These are phyloP conservation scores for Synchiropus splendidus DNA, from an alignment of 2,113 vertebrate genomes.

Conservation along the genomic window DNA sequence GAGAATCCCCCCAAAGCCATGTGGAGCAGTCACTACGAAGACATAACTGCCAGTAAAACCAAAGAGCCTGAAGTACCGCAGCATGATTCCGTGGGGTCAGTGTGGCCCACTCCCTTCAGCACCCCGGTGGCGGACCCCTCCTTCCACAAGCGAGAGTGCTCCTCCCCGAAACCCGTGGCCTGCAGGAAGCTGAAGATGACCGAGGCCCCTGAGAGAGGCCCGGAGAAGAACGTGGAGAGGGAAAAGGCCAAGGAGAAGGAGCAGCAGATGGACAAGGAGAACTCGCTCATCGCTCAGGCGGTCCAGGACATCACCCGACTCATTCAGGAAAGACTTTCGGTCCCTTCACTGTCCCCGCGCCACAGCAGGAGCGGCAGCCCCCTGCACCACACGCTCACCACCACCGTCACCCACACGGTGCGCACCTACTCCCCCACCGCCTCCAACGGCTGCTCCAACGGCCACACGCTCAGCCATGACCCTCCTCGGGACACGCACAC, in stretches of 20 bases:
- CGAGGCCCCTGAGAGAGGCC: conserved; percentile 43
- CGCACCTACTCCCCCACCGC: conserved; percentile 48
- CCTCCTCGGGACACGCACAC: conserved; percentile 34
- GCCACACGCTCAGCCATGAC: conserved; percentile 56
- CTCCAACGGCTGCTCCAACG: conserved; percentile 58
- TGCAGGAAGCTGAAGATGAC: conserved; percentile 75
- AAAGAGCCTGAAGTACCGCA: conserved; percentile 65
- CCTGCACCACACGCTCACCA: conserved; percentile 51
- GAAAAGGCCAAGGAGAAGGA: conserved; percentile 3
- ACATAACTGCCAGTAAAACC: conserved; percentile 71
- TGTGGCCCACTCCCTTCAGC: conserved; percentile 58
- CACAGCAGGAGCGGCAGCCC: conserved; percentile 44
- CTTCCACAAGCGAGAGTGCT: conserved; percentile 55
- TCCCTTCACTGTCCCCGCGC: conserved; percentile 51
- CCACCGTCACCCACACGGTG: conserved; percentile 57
- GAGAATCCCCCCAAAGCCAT: conserved; percentile 71
- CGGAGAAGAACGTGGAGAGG: conserved; percentile 18
- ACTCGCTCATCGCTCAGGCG: conserved; percentile 61
- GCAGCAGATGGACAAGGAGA: conserved; percentile 44
- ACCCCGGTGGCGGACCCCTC: conserved; percentile 63
- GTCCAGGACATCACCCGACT: conserved; percentile 70
- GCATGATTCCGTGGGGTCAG: conserved; percentile 63
- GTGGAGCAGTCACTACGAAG: conserved; percentile 63
- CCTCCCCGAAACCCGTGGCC: conserved; percentile 71
- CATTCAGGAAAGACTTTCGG: conserved; percentile 73